These are phyloP conservation scores for Mesocricetus auratus DNA, from an alignment of 2,113 vertebrate species.

Conservation along the genomic window DNA sequence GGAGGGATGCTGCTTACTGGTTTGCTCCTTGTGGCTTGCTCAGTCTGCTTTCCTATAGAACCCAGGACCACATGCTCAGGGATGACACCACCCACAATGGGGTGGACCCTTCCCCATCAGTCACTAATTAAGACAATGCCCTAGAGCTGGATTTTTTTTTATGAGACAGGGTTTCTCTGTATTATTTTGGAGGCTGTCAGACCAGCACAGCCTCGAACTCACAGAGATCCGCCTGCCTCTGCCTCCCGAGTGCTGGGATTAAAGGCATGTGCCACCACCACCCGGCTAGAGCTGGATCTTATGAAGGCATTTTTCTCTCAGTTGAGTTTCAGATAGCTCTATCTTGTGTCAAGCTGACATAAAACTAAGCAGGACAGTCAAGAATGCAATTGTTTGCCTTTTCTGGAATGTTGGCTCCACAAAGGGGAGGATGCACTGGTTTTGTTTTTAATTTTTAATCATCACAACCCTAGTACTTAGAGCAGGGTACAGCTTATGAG, in stretches of 20 bases:
- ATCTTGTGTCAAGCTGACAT: neutral
- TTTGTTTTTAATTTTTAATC: neutral
- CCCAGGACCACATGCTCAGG: neutral
- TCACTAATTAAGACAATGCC: neutral
- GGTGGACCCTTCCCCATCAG: neutral
- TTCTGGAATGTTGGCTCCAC: neutral
- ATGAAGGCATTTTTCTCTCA: neutral
- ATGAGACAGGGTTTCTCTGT: too few relatives aligned
- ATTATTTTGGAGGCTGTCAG: too few relatives aligned
- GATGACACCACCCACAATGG: neutral
- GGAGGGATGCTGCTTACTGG: neutral
- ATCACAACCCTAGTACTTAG: neutral
- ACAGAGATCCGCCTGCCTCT: too few relatives aligned
- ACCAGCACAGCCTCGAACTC: too few relatives aligned
- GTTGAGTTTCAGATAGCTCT: neutral
- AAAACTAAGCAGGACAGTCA: neutral
- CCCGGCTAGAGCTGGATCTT: neutral
- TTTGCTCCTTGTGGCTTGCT: neutral
- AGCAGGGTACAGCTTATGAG: neutral
- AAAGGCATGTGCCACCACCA: too few relatives aligned
- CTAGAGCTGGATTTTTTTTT: neutral
- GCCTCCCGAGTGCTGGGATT: too few relatives aligned
- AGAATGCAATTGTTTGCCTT: neutral
- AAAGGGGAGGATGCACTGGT: neutral
- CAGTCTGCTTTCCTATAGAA: neutral